These are phyloP conservation scores for Phalacrocorax brasilianus DNA, from an alignment of 2,113 vertebrate species.

Conservation along the genomic window DNA sequence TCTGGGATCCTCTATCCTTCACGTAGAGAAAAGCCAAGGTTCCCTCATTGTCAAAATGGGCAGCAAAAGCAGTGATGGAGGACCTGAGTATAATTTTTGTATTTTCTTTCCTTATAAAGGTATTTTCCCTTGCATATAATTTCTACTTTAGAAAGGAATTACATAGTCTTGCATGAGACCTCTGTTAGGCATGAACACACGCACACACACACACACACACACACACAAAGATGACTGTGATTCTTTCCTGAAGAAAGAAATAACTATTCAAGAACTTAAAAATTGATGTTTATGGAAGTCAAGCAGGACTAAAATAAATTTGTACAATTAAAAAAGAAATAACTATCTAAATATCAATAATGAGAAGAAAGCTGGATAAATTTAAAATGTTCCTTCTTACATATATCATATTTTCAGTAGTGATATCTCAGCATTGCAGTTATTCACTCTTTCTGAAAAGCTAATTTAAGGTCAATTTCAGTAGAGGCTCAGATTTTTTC, in stretches of 20 bases:
- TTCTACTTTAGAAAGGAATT: background rate
- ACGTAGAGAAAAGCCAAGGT: background rate
- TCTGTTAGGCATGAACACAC: background rate
- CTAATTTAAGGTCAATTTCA: background rate
- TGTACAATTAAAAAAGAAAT: background rate
- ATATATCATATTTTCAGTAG: background rate
- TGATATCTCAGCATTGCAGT: background rate
- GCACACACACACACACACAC: background rate
- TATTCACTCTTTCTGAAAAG: background rate
- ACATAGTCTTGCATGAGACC: background rate
- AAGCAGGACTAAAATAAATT: background rate
- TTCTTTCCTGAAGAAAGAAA: background rate
- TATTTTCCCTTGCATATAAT: background rate
- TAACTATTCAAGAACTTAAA: background rate
- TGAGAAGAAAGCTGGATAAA: background rate
- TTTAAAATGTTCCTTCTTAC: background rate
- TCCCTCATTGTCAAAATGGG: background rate
- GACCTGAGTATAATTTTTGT: background rate
- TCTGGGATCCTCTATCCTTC: background rate
- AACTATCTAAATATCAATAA: background rate
- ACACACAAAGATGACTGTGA: background rate
- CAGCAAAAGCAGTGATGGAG: background rate
- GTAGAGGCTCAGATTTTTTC: background rate
- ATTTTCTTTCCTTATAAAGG: background rate
- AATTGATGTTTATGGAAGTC: background rate